These are phyloP conservation scores for Amblyjoppa proteus DNA, from an alignment of 2,888 invertebrate species.

Conservation along the genomic window DNA sequence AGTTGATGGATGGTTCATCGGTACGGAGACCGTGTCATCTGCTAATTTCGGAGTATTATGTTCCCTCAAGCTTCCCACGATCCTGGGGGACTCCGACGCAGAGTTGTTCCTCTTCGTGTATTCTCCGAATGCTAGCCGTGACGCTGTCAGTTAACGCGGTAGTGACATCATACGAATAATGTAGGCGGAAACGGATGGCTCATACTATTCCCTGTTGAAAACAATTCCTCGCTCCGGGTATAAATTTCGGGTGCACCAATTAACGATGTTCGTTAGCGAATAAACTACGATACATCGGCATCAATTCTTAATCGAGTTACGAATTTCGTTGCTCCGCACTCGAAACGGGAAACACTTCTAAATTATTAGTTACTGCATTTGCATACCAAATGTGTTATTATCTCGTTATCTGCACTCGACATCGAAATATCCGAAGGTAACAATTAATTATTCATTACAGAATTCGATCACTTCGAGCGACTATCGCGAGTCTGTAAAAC, in stretches of 20 bases:
- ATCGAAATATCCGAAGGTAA: constrained; percentile 3
- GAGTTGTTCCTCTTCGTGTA: not conserved
- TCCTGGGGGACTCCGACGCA: no score
- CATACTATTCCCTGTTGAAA: not conserved
- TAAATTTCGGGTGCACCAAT: constrained; percentile 22
- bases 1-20: not conserved
- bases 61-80: no score
- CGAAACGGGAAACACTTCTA: not conserved
- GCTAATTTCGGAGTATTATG: not conserved
- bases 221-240: constrained; percentile 16
- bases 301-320: constrained; percentile 23
- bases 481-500: not conserved
- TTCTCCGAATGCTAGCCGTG: constrained; percentile 23
- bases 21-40: not conserved
- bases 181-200: constrained; percentile 16
- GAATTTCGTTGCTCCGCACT: not conserved
- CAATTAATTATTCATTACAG: not conserved
- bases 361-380: not conserved
- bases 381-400: constrained; percentile 8
- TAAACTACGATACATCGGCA: constrained; percentile 7
- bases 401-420: not conserved
- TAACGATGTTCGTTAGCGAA: constrained; percentile 31
- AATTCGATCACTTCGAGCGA: not conserved
- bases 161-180: constrained; percentile 13
- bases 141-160: constrained; percentile 32